Conservation (phyloP, 2,888 invertebrate species). For the Dendrolimus pini region DNA sequence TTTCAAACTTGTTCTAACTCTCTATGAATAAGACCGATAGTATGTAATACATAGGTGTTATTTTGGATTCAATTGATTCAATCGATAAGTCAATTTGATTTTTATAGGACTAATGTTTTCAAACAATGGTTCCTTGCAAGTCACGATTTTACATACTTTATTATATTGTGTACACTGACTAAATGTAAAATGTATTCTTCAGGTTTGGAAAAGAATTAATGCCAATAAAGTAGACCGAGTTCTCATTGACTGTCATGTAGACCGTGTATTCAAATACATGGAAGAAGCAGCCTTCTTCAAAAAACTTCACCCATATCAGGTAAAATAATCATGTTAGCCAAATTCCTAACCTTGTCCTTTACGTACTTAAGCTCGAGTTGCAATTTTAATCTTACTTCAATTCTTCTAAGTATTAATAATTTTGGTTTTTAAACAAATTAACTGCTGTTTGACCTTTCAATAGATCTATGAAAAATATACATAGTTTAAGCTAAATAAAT, state of each 20-base stretch:
- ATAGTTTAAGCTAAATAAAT: too few relatives aligned
- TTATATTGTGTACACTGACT: not conserved
- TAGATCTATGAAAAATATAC: too few relatives aligned
- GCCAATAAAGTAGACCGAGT: conserved; percentile 45
- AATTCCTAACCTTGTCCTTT: not conserved
- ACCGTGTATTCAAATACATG: conserved; percentile 48
- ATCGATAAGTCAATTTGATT: too few relatives aligned
- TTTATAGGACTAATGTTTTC: too few relatives aligned
- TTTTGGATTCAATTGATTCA: too few relatives aligned
- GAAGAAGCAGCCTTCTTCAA: conserved; percentile 39
- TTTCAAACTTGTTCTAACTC: too few relatives aligned
- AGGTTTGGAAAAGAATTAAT: conserved; percentile 56
- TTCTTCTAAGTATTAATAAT: not conserved
- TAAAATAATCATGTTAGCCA: conserved; percentile 14
- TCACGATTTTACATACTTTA: too few relatives aligned
- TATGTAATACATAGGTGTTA: too few relatives aligned
- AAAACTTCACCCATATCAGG: conserved; percentile 58
- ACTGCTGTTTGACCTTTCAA: too few relatives aligned
- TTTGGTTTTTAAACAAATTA: too few relatives aligned
- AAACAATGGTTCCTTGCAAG: too few relatives aligned
- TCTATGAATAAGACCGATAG: too few relatives aligned
- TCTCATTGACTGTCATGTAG: conserved; percentile 53
- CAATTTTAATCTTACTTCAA: not conserved
- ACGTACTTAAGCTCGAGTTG: not conserved
- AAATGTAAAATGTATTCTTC: conserved; percentile 12